Base-by-base conservation (phyloP, 1,140 invertebrate genomes). In the Orchesella cincta region DNA sequence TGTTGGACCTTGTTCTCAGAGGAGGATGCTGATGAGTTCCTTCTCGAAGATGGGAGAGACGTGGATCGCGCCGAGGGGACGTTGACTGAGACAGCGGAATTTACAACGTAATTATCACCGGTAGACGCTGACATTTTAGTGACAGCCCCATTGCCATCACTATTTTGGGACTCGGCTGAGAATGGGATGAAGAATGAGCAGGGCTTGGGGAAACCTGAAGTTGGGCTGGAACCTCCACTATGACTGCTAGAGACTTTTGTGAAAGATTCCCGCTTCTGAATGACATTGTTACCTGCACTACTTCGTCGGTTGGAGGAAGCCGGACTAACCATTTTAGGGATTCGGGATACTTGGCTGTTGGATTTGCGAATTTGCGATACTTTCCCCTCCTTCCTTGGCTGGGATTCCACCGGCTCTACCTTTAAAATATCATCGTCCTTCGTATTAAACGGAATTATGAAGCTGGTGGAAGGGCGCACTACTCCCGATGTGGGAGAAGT, bases 171-270 rank as follows among this genome's bases (percentile, higher is more conserved):
- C 3, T 57, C 52, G 12, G 52, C 8, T n/a, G 52, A 57, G 52
- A 77, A 71, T 34, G 78, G 78, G 70, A 79, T 76, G 74, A 81
- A 81, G 28, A 81, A 81, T 0, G 80, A 79, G 57, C 76, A 78
- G 1, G 80, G 80, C 54, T 81, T 81, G 34, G 73, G 73, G 54
- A 46, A 34, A 29, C n/a, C 29, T 73, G 34, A 29, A 5, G 34
- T 46, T 28, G 23, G 35, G 23, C 67, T 71, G 26, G 67, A 31
- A 29, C 31, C 16, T 71, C 34, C 36, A 16, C 31, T 67, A 8
- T 14, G 31, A 67, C 62, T 18, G 8, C 62, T 31, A 16, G 39
- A 8, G 8, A 20, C 39, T 46, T 46, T 46, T 46, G 8, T 8
- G 8, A 12, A 46, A 46, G 8, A 46, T 46, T 46, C 39, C 39